Base-by-base conservation (phyloP, 1,140 invertebrate genomes). In the Pachypeltis micranthus region DNA sequence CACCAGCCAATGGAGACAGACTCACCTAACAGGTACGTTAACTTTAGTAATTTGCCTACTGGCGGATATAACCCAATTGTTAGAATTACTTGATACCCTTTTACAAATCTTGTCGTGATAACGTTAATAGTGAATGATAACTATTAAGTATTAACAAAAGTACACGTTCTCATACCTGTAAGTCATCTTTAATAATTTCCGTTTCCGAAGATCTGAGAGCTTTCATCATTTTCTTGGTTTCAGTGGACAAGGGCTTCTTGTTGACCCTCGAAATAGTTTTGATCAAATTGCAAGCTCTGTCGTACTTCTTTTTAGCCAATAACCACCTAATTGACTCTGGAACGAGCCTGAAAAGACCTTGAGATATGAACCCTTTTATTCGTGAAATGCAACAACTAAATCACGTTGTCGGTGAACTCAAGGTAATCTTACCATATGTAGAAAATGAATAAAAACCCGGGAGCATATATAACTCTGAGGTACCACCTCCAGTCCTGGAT, bases 401-500 rank as follows among this genome's bases (percentile, higher is more conserved):
- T 44, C 28, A 10, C 44, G 1, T n/a, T 25, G 16, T 31, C 2
- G 16, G 47, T 31, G 56, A 26, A 44, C 19, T 7, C 21, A n/a
- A 2, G 24, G 25, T 44, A 19, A 27, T n/a, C 39, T 63, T 44
- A 65, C 64, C 59, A 66, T 26, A 26, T 58, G 19, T 59, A 59
- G 16, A 56, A 27, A 39, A 59, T 27, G 51, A 59, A 65, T 10
- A 61, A 10, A 2, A 62, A 34, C 14, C 82, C 83, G 31, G 86
- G 83, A 1, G 75, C 70, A 63, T 89, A 89, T 19, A 86, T 73
- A 2, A 85, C 73, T 47, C 84, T 78, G 7, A 89, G 75, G 14
- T 88, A 72, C 23, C 72, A 71, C 47, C 87, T 78, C 88, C 89
- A 93, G 67, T 84, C 80, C 61, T 80, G 80, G 0, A 85, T 74